Evolutionary conservation across 2,797 vertebrate species (phyloP), one percentile per base, ranked within the genome.

Genomic region (Liparis tanakae): DNA sequence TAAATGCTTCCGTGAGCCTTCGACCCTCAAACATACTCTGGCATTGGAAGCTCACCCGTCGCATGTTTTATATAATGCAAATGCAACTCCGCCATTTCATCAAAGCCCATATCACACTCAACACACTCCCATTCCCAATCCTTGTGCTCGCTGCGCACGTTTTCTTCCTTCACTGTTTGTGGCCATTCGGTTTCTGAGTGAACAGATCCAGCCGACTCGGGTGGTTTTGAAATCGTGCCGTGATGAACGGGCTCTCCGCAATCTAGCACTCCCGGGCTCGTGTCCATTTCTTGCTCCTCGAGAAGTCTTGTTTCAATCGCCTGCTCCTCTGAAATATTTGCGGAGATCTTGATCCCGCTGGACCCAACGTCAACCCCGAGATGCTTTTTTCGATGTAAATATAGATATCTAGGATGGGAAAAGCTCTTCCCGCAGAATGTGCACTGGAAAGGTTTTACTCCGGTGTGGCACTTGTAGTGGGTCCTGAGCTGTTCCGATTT

Each of bases 61-160:
- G 92, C 93, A 64, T 94, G 94, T 81, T 91, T 90, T 43, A 94
- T 86, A 62, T 94, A 94, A 87, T 93, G 93, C 25, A 83, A 70
- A 76, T 94, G 93, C 48, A 94, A 86, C 58, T 80, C 56, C 39
- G 63, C 65, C 18, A 93, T 82, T 57, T 90, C 83, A 78, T 85
- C 83, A 73, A 94, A 94, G 64, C 87, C 87, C 77, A 80, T 81
- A 41, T 90, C 85, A 67, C 94, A 95, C 62, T 91, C 92, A 59
- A 87, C 87, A 76, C 93, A 94, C 73, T 90, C 82, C 89, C 92
- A 93, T 17, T 92, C 80, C 74, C 76, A 90, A 7, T 85, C 76
- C 57, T 66, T 82, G 1, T 82, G 76, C 17, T 77, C 71, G 39
- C 55, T 58, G 60, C 51, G 48, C 18, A 20, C 2, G 0, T 63